These are phyloP conservation scores for Sturmia bella DNA, from an alignment of 2,888 invertebrate species.

Conservation along the genomic window DNA sequence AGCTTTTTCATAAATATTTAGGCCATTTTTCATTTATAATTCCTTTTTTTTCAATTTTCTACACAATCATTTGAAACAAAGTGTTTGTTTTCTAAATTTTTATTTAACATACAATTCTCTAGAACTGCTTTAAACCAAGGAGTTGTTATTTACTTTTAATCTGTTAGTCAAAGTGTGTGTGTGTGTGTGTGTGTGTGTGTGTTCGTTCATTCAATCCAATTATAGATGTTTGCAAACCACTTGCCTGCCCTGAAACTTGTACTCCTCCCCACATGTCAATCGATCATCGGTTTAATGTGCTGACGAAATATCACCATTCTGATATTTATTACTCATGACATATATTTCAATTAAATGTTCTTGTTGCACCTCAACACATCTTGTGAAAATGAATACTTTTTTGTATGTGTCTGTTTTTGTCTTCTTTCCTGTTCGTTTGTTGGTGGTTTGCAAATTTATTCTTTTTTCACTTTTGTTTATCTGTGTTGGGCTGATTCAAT, in stretches of 20 bases:
- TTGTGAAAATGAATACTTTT: not conserved
- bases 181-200: too few species aligned
- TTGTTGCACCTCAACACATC: constrained; percentile 13
- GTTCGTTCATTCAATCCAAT: too few species aligned
- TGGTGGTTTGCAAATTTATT: constrained; percentile 27
- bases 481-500: constrained; percentile 50
- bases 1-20: too few species aligned
- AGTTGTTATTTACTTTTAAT: too few species aligned
- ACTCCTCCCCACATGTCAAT: not conserved
- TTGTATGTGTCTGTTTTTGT: not conserved
- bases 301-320: constrained; percentile 11
- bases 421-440: constrained; percentile 6
- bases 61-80: too few species aligned
- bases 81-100: too few species aligned
- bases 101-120: too few species aligned
- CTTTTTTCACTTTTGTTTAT: constrained; percentile 43
- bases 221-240: too few species aligned
- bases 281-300: constrained; percentile 15
- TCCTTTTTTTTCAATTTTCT: too few species aligned
- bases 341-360: constrained; percentile 50
- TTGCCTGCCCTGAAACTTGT: not conserved
- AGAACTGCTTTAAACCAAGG: too few species aligned
- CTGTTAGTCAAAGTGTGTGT: too few species aligned
- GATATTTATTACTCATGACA: constrained; percentile 44
- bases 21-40: too few species aligned